These are phyloP conservation scores for Euzophera pinguis DNA, from an alignment of 2,888 invertebrate genomes.

Conservation along the genomic window DNA sequence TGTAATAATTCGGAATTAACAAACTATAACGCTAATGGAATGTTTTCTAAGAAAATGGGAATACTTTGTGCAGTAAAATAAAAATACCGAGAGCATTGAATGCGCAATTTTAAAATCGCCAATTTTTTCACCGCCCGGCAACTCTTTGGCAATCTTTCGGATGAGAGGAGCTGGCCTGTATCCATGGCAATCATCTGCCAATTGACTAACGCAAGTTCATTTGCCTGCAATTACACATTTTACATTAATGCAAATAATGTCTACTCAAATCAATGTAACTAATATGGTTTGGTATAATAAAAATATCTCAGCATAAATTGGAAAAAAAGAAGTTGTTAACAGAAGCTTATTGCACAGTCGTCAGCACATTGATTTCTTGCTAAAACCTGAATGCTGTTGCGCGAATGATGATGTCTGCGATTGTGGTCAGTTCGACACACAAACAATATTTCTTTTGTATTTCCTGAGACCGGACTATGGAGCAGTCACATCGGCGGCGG, in stretches of 20 bases:
- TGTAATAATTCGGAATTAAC: neutral
- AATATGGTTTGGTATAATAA: no score
- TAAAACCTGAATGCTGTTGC: no score
- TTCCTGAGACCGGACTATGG: no score
- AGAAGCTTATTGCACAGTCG: no score
- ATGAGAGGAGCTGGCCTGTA: conserved; percentile 2
- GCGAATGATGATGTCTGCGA: no score
- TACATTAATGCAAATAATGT: neutral
- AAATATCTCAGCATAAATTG: no score
- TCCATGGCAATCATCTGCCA: neutral
- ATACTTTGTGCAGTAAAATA: neutral
- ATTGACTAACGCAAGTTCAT: conserved; percentile 1
- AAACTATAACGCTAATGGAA: neutral
- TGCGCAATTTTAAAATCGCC: neutral
- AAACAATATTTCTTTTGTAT: no score
- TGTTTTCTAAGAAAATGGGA: neutral
- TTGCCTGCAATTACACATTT: neutral
- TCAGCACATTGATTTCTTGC: no score
- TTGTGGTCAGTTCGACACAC: no score
- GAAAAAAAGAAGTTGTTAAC: no score
- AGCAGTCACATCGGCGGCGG: no score
- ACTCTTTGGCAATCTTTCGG: neutral
- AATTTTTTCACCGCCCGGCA: neutral
- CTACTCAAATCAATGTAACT: no score
- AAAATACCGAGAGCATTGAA: neutral